These are phyloP conservation scores for Shargacucullia verbasci DNA, from an alignment of 2,888 invertebrate genomes.

Conservation along the genomic window DNA sequence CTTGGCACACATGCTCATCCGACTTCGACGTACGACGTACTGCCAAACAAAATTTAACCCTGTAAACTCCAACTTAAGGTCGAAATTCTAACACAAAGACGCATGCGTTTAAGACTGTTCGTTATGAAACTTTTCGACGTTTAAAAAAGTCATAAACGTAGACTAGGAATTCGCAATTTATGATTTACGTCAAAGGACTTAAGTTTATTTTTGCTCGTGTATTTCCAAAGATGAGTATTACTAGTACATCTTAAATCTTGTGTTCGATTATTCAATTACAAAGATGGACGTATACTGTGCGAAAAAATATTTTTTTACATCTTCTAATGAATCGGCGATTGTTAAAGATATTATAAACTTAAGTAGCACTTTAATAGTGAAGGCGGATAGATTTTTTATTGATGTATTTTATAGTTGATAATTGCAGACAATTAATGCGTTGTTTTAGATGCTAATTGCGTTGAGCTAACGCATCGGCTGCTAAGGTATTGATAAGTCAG, in stretches of 20 bases:
- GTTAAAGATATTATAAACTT: constrained; percentile 34
- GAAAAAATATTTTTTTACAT: constrained; percentile 44
- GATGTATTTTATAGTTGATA: constrained; percentile 37
- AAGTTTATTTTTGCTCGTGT: constrained; percentile 33
- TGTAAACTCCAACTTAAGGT: constrained; percentile 24
- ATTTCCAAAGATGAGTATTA: constrained; percentile 33
- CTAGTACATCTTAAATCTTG: constrained; percentile 51
- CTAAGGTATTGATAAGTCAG: constrained; percentile 24
- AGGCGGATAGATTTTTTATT: constrained; percentile 35
- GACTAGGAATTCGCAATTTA: constrained; percentile 2
- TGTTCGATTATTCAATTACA: constrained; percentile 52
- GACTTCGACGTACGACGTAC: constrained; percentile 65
- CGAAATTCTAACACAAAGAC: constrained; percentile 17
- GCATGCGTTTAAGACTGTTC: constrained; percentile 21
- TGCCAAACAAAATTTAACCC: constrained; percentile 34
- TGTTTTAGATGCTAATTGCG: constrained; percentile 20
- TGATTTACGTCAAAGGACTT: constrained; percentile 7
- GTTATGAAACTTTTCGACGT: neutral
- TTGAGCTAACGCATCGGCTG: constrained; percentile 3
- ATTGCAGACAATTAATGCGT: constrained; percentile 49
- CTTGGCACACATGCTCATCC: constrained; percentile 84
- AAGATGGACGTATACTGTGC: constrained; percentile 41
- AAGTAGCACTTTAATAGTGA: constrained; percentile 29
- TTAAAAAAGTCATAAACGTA: constrained; percentile 27
- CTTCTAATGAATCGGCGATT: constrained; percentile 20